Evolutionary conservation across 2,113 vertebrate species (phyloP).

Genomic region (Sisor rabdophorus): DNA sequence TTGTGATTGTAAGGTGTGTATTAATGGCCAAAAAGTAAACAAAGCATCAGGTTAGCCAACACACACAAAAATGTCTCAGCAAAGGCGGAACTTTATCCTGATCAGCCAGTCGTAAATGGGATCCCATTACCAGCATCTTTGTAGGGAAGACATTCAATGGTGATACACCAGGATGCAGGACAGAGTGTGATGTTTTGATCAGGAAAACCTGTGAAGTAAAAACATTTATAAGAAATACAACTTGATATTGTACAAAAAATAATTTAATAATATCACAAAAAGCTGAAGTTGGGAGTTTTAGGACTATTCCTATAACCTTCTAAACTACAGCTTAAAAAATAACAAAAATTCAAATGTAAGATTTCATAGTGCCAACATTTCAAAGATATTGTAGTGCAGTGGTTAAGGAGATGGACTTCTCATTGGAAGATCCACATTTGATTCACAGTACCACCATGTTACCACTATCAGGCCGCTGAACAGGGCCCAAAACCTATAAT

Average conservation of each 20-base stretch:
- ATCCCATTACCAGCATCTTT: not conserved
- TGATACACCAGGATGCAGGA: not conserved
- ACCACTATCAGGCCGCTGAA: too few species aligned
- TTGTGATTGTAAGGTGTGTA: slow-evolving; percentile 2
- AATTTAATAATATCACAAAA: too few species aligned
- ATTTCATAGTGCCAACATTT: not conserved
- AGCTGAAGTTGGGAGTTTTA: not conserved
- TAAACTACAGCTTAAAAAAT: not conserved
- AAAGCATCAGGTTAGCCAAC: not conserved
- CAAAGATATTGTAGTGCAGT: too few species aligned
- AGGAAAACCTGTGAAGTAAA: slow-evolving; percentile 11
- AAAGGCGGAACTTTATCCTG: not conserved
- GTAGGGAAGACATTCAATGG: not conserved
- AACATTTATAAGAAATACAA: not conserved
- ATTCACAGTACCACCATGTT: too few species aligned
- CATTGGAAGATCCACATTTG: too few species aligned
- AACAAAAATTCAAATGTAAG: not conserved
- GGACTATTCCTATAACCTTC: not conserved
- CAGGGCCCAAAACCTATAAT: too few species aligned
- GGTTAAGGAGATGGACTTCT: too few species aligned
- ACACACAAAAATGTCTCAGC: not conserved
- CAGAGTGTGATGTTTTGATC: not conserved
- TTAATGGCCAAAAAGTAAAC: slow-evolving; percentile 10
- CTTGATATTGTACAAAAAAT: not conserved
- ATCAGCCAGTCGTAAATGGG: not conserved